Evolutionary conservation across 2,888 invertebrate species (phyloP).

Genomic region (Leucophenga montana): DNA sequence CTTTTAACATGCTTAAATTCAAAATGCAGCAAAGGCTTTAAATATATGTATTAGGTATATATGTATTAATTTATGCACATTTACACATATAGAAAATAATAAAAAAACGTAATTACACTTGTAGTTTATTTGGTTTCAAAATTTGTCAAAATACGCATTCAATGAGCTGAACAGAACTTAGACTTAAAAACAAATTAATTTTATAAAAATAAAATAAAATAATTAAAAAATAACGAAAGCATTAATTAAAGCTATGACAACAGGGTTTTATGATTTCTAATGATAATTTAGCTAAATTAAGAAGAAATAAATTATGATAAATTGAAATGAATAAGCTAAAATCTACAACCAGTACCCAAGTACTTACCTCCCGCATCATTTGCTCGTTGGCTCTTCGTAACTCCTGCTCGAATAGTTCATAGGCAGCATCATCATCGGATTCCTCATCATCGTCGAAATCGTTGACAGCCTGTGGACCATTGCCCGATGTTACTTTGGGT

Average conservation of each 20-base stretch:
- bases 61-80: background rate
- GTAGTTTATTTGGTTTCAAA: slow-evolving; percentile 28
- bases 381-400: slow-evolving; percentile 70
- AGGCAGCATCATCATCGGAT: slow-evolving; percentile 40
- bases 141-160: slow-evolving; percentile 14
- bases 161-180: slow-evolving; percentile 11
- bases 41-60: slow-evolving; percentile 5
- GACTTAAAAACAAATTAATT: slow-evolving; percentile 19
- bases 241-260: slow-evolving; percentile 61
- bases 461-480: slow-evolving; percentile 55
- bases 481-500: slow-evolving; percentile 54
- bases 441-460: slow-evolving; percentile 43
- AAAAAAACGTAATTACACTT: slow-evolving; percentile 48
- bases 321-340: slow-evolving; percentile 4
- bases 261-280: slow-evolving; percentile 54
- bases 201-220: slow-evolving; percentile 38
- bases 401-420: slow-evolving; percentile 67
- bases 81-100: background rate
- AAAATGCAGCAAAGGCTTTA: background rate
- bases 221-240: slow-evolving; percentile 48
- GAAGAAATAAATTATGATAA: background rate
- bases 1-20: background rate
- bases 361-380: slow-evolving; percentile 71
- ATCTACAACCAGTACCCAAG: background rate
- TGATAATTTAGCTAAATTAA: slow-evolving; percentile 67